Conservation (phyloP, 2,113 vertebrate species). For the Taxidea taxus region DNA sequence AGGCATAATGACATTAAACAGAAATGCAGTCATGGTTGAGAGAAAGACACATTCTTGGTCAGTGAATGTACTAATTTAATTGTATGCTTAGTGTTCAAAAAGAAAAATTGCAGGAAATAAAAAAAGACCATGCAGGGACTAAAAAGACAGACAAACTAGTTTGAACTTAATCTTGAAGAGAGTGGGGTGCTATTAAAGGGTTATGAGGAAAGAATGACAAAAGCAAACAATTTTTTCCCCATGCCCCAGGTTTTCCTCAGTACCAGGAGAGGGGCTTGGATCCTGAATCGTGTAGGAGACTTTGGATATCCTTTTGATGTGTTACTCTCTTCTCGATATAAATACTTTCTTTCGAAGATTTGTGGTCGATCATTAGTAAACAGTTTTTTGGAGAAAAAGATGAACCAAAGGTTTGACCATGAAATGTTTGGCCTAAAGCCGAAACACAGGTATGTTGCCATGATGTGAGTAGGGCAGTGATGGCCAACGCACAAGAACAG, state of each 20-base stretch:
- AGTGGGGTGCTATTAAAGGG: not conserved
- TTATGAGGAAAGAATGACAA: not conserved
- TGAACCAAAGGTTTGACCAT: slow-evolving; percentile 86
- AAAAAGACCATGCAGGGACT: not conserved
- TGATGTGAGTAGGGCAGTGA: not conserved
- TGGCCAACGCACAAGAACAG: not conserved
- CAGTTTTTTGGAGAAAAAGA: slow-evolving; percentile 69
- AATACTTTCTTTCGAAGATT: slow-evolving; percentile 50
- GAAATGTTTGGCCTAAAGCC: slow-evolving; percentile 86
- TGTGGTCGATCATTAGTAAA: slow-evolving; percentile 29
- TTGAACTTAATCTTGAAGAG: not conserved
- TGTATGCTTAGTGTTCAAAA: not conserved
- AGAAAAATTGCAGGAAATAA: not conserved
- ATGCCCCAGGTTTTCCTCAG: slow-evolving; percentile 91
- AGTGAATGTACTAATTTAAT: not conserved
- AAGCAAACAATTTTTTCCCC: not conserved
- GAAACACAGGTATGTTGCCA: slow-evolving; percentile 83
- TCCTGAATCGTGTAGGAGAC: slow-evolving; percentile 84
- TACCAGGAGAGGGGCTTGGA: slow-evolving; percentile 90
- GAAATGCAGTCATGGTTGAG: not conserved
- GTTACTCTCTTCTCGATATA: slow-evolving; percentile 52
- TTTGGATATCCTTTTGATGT: slow-evolving; percentile 85
- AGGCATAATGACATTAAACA: not conserved
- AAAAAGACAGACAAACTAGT: not conserved
- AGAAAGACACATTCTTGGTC: not conserved